phyloP scores from a whole-genome alignment of 2,797 vertebrate species.

The Poecile montanus region DNA sequence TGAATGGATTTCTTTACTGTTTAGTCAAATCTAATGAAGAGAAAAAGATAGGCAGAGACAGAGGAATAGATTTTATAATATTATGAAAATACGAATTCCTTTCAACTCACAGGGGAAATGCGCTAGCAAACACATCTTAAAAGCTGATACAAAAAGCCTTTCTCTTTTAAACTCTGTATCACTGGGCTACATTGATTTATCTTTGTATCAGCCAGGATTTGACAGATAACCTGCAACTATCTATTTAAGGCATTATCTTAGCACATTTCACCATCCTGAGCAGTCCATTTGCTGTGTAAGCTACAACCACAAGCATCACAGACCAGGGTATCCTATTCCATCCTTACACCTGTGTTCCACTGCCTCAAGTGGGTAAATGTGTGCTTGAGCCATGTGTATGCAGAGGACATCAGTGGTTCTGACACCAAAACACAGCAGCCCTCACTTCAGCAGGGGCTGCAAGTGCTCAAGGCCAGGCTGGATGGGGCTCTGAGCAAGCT shows the following conservation, averaged over 20 bases:
- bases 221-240: background rate
- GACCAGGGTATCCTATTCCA: rapidly evolving
- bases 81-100: background rate
- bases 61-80: background rate
- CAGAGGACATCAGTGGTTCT: background rate
- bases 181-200: background rate
- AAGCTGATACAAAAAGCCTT: background rate
- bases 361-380: background rate
- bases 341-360: background rate
- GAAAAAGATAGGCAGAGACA: background rate
- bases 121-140: background rate
- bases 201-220: background rate
- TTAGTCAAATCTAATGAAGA: constrained; percentile 15
- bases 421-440: background rate
- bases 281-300: background rate
- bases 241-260: background rate
- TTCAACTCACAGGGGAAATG: background rate
- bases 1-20: constrained; percentile 9
- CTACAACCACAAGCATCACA: background rate
- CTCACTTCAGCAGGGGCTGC: background rate
- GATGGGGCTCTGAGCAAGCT: background rate
- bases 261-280: background rate
- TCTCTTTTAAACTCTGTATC: background rate
- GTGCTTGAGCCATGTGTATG: rapidly evolving
- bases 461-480: background rate